A percentile compares a stretch with the other conserved stretches of the same genome.
Evolutionary conservation across 2,113 vertebrate genomes (phyloP).

Genomic region (Pluvialis apricaria): DNA sequence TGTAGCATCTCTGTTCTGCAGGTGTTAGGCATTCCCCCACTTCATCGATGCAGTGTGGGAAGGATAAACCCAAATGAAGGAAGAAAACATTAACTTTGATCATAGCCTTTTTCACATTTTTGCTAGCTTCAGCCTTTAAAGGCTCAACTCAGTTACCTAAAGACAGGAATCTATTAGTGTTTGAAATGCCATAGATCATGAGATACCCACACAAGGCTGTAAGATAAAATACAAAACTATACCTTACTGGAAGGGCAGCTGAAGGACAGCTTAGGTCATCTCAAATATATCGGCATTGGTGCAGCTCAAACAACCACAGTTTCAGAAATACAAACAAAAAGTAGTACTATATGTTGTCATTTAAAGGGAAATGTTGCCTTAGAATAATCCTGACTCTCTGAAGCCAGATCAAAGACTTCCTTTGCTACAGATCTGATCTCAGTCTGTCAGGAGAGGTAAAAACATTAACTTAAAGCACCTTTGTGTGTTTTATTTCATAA

Average conservation of each 20-base stretch:
- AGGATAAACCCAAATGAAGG: background rate
- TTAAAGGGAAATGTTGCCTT: background rate
- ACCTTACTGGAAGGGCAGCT: background rate
- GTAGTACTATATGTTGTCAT: background rate
- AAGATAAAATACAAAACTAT: background rate
- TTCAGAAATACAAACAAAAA: background rate
- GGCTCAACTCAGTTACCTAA: background rate
- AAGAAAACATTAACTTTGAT: background rate
- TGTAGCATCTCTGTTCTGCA: background rate
- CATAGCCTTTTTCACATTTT: background rate
- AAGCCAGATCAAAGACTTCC: slow-evolving; percentile 18
- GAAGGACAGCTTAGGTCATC: background rate
- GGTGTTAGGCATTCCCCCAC: background rate
- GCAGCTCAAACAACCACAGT: background rate
- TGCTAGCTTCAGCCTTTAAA: background rate
- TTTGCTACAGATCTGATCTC: background rate
- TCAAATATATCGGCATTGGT: background rate
- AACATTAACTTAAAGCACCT: slow-evolving; percentile 23
- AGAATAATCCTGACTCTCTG: background rate
- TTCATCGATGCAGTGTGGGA: background rate
- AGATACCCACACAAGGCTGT: background rate
- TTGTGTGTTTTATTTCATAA: background rate
- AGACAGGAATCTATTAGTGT: background rate
- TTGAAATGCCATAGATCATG: background rate
- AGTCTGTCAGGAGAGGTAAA: background rate